Percentiles rank a stretch among this genome's conserved stretches.
Conservation (phyloP, 2,113 vertebrate genomes). For the Neodon shergylaensis region DNA sequence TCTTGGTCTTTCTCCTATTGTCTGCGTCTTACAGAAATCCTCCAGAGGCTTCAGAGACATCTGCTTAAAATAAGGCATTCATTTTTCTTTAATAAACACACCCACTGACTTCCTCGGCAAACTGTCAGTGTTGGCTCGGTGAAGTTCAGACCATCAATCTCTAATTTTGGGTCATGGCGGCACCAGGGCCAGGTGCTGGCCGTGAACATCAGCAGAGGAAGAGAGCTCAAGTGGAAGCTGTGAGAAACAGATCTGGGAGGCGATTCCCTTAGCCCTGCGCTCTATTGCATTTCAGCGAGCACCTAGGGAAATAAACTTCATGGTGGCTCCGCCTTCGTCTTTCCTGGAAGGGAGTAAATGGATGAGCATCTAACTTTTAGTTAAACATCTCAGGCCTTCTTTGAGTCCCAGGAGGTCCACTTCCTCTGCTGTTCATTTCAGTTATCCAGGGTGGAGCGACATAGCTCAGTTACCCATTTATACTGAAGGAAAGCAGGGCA, state of each 20-base stretch:
- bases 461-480: conserved; percentile 14
- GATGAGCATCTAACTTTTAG: conserved; percentile 19
- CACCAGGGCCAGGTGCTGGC: not conserved
- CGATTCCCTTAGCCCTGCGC: not conserved
- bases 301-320: conserved; percentile 54
- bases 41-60: not conserved
- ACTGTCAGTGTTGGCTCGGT: not conserved
- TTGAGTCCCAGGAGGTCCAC: not conserved
- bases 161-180: not conserved
- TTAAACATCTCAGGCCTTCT: not conserved
- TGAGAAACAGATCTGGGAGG: not conserved
- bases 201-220: not conserved
- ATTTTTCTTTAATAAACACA: conserved; percentile 53
- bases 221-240: not conserved
- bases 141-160: not conserved
- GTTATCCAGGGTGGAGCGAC: conserved; percentile 13
- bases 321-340: conserved; percentile 36
- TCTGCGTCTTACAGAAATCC: conserved; percentile 64
- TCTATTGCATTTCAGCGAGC: not conserved
- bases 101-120: not conserved
- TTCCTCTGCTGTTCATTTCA: conserved; percentile 39
- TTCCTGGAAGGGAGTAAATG: conserved; percentile 55
- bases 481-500: conserved; percentile 1
- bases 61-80: conserved; percentile 35
- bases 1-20: conserved; percentile 46